phyloP scores from a whole-genome alignment of 2,113 vertebrate genomes.

The Phaethornis superciliosus region DNA sequence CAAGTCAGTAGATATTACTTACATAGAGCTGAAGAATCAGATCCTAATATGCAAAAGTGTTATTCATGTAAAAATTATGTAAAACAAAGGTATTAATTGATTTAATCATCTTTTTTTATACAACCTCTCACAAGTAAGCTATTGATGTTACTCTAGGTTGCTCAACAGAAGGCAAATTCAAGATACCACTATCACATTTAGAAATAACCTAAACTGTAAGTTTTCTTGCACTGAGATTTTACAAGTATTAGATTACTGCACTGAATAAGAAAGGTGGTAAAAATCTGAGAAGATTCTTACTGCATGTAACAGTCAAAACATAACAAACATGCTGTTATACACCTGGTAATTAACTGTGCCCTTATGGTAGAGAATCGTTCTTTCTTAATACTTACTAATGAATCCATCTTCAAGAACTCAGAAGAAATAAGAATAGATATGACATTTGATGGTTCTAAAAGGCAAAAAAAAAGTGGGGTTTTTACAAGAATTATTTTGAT shows the following conservation, averaged over 20 bases:
- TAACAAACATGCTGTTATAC: not conserved
- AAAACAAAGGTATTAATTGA: not conserved
- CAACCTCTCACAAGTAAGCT: not conserved
- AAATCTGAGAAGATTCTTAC: not conserved
- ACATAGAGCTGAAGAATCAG: not conserved
- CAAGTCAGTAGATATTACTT: not conserved
- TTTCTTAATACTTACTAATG: slow-evolving; percentile 89
- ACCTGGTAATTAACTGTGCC: not conserved
- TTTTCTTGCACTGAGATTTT: not conserved
- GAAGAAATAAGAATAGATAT: slow-evolving; percentile 99
- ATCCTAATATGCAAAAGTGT: not conserved
- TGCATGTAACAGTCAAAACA: not conserved
- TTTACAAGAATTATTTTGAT: not conserved
- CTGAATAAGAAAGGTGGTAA: not conserved
- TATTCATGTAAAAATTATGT: not conserved
- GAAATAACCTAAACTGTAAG: not conserved
- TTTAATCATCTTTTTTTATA: not conserved
- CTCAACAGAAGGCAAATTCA: not conserved
- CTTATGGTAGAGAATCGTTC: not conserved
- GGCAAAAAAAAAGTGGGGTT: not conserved
- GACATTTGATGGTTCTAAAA: slow-evolving; percentile 98
- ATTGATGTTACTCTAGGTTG: not conserved
- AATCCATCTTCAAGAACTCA: slow-evolving; percentile 99
- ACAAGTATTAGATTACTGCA: not conserved
- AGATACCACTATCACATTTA: not conserved